Percentiles rank a stretch among this genome's conserved stretches.
phyloP scores from a whole-genome alignment of 1,140 invertebrate genomes.

The Gryllus bimaculatus region DNA sequence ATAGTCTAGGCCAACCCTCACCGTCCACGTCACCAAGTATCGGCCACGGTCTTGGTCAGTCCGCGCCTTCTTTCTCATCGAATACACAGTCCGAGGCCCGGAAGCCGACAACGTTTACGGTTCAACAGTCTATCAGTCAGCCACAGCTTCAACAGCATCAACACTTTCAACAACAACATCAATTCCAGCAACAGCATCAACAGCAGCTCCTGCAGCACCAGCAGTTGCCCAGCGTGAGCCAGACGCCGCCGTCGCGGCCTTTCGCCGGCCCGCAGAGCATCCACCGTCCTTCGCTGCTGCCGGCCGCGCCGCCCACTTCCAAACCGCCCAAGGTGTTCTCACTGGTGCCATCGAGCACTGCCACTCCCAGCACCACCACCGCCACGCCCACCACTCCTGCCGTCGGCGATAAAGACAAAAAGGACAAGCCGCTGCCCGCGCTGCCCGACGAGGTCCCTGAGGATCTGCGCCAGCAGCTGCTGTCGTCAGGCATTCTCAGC shows the following conservation, averaged over 20 bases:
- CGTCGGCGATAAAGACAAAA: conserved; percentile 17
- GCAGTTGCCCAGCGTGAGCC: conserved; percentile 32
- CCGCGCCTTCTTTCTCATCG: not conserved
- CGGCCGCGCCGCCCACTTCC: conserved; percentile 20
- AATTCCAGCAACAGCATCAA: conserved; percentile 23
- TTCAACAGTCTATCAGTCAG: conserved; percentile 8
- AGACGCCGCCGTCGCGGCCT: conserved; percentile 23
- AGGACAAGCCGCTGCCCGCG: conserved; percentile 44
- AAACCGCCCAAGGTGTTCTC: conserved; percentile 30
- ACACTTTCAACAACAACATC: conserved; percentile 27
- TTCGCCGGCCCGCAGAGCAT: not conserved
- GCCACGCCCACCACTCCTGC: conserved; percentile 11
- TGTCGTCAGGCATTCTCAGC: conserved; percentile 74
- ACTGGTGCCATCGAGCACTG: conserved; percentile 24
- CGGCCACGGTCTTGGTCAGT: not conserved
- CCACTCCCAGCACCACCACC: conserved; percentile 29
- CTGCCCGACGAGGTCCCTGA: conserved; percentile 79
- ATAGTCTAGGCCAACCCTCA: no score
- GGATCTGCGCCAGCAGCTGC: conserved; percentile 66
- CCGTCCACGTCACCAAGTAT: not conserved
- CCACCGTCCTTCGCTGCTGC: conserved; percentile 8
- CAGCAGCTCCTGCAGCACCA: conserved; percentile 28
- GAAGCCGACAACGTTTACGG: not conserved
- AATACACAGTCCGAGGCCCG: not conserved
- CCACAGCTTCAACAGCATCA: conserved; percentile 25